These are phyloP conservation scores for Hydrotaea cyrtoneurina DNA, from an alignment of 2,888 invertebrate species.

Conservation along the genomic window DNA sequence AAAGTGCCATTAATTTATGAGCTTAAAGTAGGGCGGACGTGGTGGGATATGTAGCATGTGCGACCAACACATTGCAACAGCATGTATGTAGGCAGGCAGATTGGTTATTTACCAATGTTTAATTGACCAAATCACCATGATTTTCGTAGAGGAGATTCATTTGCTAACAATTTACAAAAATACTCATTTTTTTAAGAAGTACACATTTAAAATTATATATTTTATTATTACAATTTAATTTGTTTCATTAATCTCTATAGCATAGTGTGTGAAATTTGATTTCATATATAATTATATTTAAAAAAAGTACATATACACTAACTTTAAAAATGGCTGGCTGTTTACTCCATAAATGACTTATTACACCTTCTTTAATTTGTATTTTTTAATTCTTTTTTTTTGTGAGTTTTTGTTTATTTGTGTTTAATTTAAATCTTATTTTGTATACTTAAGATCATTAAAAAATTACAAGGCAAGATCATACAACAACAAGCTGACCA, in stretches of 20 bases:
- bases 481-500: slow-evolving; percentile 55
- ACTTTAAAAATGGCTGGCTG: slow-evolving; percentile 53
- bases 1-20: no score
- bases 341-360: slow-evolving; percentile 27
- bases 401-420: slow-evolving; percentile 24
- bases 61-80: no score
- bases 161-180: no score
- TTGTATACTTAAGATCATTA: slow-evolving; percentile 42
- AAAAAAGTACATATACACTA: slow-evolving; percentile 37
- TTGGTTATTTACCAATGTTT: no score
- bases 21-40: no score
- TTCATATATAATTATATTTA: slow-evolving; percentile 46
- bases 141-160: no score
- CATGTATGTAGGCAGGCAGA: no score
- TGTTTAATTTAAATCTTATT: slow-evolving; percentile 48
- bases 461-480: slow-evolving; percentile 62
- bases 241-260: slow-evolving; percentile 30
- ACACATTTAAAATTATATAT: slow-evolving; percentile 49
- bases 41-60: no score
- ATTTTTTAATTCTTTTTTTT: slow-evolving; percentile 1
- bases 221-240: slow-evolving; percentile 26
- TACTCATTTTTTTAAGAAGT: neutral
- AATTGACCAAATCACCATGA: no score
- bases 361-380: neutral
- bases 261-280: slow-evolving; percentile 45